Conservation (phyloP, 2,797 vertebrate species). For the Aratinga solstitialis region DNA sequence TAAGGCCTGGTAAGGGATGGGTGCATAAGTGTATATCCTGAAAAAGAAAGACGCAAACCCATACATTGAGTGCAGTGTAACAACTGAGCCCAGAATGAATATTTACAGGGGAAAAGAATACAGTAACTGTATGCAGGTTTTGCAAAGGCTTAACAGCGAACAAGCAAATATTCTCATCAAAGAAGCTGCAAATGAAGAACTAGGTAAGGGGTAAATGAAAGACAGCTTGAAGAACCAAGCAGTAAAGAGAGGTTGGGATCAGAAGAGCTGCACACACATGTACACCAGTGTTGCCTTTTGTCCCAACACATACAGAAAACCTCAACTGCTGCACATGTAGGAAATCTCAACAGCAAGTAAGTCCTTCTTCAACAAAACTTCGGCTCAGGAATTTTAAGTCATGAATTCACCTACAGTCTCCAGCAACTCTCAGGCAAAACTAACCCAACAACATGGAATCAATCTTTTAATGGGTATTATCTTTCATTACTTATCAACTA, state of each 20-base stretch:
- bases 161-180: neutral
- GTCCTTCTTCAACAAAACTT: neutral
- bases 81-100: neutral
- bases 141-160: neutral
- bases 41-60: conserved; percentile 24
- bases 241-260: neutral
- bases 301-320: neutral
- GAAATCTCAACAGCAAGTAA: neutral
- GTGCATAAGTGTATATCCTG: conserved; percentile 99
- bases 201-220: neutral
- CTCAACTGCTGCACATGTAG: fast-evolving
- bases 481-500: neutral
- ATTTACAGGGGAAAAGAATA: neutral
- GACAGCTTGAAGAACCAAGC: neutral
- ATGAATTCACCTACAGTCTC: neutral
- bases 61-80: fast-evolving
- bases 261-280: neutral
- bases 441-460: neutral
- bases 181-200: neutral
- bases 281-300: neutral
- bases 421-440: neutral
- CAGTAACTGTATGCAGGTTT: fast-evolving
- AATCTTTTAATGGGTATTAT: neutral
- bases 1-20: conserved; percentile 95
- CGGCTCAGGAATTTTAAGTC: neutral